A percentile compares a stretch with the other conserved stretches of the same genome.
Evolutionary conservation across 2,797 vertebrate species (phyloP).

Genomic region (Mormyrops attenuatus): DNA sequence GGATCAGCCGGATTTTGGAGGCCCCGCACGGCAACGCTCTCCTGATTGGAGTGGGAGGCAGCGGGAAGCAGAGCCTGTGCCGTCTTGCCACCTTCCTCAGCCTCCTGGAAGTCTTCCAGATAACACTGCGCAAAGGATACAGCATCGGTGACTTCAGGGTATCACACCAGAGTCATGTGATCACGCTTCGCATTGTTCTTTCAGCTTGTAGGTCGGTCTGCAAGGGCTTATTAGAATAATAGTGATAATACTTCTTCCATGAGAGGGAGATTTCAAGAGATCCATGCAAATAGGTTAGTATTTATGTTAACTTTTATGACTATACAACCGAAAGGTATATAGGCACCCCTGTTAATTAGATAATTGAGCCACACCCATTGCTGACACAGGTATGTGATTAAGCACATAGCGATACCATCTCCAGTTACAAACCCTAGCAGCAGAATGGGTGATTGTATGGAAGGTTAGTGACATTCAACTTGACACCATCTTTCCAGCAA

Average conservation of each 20-base stretch:
- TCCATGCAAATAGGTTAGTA: not conserved
- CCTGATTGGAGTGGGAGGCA: conserved; percentile 64
- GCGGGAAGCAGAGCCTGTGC: conserved; percentile 67
- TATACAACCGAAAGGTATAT: not conserved
- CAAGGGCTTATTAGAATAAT: not conserved
- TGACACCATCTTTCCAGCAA: not conserved
- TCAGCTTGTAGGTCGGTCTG: not conserved
- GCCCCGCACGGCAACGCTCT: conserved; percentile 65
- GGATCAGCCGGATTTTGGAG: conserved; percentile 68
- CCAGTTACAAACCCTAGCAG: not conserved
- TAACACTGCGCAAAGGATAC: conserved; percentile 63
- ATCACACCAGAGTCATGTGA: not conserved
- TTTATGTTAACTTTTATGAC: not conserved
- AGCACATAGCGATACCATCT: not conserved
- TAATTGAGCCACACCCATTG: not conserved
- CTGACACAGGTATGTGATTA: not conserved
- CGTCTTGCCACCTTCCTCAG: conserved; percentile 65
- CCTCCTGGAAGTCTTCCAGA: conserved; percentile 67
- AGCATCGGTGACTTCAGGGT: conserved; percentile 66
- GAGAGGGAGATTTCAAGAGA: not conserved
- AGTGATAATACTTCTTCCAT: not conserved
- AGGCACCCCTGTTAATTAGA: not conserved
- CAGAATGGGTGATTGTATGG: not conserved
- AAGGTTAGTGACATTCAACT: not conserved
- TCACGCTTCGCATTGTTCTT: not conserved